Evolutionary conservation across 2,888 invertebrate genomes (phyloP).

Genomic region (Cyrtodaria siliqua): DNA sequence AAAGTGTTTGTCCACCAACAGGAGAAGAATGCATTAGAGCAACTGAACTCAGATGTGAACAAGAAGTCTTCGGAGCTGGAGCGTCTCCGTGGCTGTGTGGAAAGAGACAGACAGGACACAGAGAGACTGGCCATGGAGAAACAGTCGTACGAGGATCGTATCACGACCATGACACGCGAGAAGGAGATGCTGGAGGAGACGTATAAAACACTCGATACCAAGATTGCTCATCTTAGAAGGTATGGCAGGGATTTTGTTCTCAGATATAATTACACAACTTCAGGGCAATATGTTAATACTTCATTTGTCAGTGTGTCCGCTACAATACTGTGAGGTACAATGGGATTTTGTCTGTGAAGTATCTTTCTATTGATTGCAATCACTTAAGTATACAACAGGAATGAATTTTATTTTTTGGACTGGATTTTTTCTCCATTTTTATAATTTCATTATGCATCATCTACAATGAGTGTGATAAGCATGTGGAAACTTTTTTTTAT

Average conservation of each 20-base stretch:
- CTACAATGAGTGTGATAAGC: no score
- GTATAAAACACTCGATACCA: constrained; percentile 78
- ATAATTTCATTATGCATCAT: no score
- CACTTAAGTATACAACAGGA: no score
- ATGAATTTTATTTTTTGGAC: no score
- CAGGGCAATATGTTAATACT: no score
- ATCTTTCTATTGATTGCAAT: no score
- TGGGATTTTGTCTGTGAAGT: no score
- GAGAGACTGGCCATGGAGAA: constrained; percentile 77
- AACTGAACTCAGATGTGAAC: constrained; percentile 73
- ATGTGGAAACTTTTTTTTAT: not conserved
- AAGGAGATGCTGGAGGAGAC: constrained; percentile 78
- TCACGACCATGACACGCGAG: constrained; percentile 76
- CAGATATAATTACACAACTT: no score
- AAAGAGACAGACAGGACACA: constrained; percentile 77
- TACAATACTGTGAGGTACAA: no score
- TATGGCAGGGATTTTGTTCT: constrained; percentile 72
- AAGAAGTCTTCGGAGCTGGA: constrained; percentile 79
- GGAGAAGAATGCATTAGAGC: constrained; percentile 80
- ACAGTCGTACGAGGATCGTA: constrained; percentile 77
- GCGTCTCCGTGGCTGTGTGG: constrained; percentile 73
- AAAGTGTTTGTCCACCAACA: no score
- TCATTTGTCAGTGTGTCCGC: no score
- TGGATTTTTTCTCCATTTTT: no score
- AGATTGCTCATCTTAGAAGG: constrained; percentile 80